Evolutionary conservation across 2,888 invertebrate species (phyloP).

Genomic region (Mimachlamys varia): DNA sequence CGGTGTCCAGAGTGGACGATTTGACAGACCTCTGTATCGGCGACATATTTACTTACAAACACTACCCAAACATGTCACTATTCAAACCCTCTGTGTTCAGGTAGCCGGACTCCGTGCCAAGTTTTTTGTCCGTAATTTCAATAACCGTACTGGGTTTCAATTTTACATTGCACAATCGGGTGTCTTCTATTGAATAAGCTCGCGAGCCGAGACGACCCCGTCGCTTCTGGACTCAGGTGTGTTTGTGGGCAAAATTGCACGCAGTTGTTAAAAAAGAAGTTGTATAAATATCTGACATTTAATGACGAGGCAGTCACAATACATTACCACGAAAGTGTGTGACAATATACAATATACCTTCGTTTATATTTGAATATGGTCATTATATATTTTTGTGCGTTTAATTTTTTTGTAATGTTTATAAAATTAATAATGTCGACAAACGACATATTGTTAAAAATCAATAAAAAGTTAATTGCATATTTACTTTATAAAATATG

Average conservation of each 20-base stretch:
- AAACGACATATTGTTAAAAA: not conserved
- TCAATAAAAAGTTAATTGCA: not conserved
- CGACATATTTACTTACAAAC: conserved; percentile 2
- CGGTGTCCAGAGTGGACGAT: not conserved
- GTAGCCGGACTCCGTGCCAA: not conserved
- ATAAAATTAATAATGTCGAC: not conserved
- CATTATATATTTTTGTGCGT: not conserved
- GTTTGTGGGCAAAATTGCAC: not conserved
- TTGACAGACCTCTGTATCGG: not conserved
- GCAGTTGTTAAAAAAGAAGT: not conserved
- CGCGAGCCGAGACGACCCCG: not conserved
- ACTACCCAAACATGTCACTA: not conserved
- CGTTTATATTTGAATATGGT: too few relatives aligned
- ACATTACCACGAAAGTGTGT: too few relatives aligned
- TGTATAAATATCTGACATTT: not conserved
- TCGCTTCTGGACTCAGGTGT: not conserved
- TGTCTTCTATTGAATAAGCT: not conserved
- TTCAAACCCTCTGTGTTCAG: not conserved
- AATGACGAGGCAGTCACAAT: not conserved
- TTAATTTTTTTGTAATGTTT: not conserved
- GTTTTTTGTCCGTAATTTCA: not conserved
- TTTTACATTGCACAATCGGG: conserved; percentile 1
- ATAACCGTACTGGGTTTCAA: conserved; percentile 18
- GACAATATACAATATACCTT: too few relatives aligned
- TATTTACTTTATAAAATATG: not conserved